These are phyloP conservation scores for Drosophila auraria DNA, from an alignment of 1,140 invertebrate genomes.

Conservation along the genomic window DNA sequence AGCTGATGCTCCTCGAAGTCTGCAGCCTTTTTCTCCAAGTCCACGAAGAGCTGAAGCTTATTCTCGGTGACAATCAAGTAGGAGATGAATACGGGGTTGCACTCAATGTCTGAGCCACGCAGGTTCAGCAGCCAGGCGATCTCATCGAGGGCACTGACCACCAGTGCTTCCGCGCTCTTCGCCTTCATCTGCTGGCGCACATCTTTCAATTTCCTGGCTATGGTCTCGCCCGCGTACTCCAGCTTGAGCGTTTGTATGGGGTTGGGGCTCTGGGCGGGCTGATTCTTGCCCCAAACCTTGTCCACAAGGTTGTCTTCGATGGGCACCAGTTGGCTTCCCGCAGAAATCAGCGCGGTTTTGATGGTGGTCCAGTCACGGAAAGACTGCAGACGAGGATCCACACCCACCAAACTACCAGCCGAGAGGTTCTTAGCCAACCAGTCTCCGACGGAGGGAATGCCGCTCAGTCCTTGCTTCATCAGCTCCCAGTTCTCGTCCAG, in stretches of 20 bases:
- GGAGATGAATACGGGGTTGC: constrained; percentile 98
- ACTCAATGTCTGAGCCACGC: constrained; percentile 97
- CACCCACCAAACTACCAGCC: constrained; percentile 90
- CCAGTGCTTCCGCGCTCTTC: constrained; percentile 88
- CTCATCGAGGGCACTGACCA: constrained; percentile 96
- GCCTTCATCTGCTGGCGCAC: constrained; percentile 91
- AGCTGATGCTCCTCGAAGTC: constrained; percentile 88
- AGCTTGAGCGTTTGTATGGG: constrained; percentile 88
- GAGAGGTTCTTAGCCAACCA: constrained; percentile 93
- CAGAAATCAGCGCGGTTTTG: constrained; percentile 85
- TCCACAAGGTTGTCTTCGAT: constrained; percentile 93
- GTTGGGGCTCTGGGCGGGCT: constrained; percentile 87
- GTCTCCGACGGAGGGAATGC: constrained; percentile 89
- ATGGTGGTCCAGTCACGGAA: constrained; percentile 90
- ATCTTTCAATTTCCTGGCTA: constrained; percentile 89
- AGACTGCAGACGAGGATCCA: constrained; percentile 92
- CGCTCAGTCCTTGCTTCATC: constrained; percentile 89
- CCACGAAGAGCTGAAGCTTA: constrained; percentile 90
- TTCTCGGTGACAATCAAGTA: constrained; percentile 92
- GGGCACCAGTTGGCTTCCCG: constrained; percentile 87
- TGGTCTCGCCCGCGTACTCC: constrained; percentile 89
- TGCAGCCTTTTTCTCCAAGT: constrained; percentile 87
- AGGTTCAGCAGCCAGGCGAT: constrained; percentile 97
- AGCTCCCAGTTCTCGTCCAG: constrained; percentile 90
- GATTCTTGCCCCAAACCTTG: constrained; percentile 88